These are phyloP conservation scores for Tyria jacobaeae DNA, from an alignment of 2,888 invertebrate genomes.

Conservation along the genomic window DNA sequence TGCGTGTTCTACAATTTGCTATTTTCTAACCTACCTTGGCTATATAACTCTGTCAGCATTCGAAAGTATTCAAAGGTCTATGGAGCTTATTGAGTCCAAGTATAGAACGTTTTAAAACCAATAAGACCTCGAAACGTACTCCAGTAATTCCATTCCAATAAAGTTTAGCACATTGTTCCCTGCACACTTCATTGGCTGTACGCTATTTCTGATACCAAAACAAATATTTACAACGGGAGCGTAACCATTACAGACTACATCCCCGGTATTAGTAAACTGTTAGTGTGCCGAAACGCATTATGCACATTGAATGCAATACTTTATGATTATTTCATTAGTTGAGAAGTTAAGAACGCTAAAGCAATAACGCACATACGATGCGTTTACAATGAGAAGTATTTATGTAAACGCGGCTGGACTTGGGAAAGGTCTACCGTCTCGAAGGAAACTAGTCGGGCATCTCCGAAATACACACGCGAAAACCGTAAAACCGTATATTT, in stretches of 20 bases:
- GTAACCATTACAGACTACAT: slow-evolving; percentile 8
- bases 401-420: no score
- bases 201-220: slow-evolving; percentile 15
- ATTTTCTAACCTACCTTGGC: no score
- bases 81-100: not conserved
- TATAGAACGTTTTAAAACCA: not conserved
- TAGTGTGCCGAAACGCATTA: slow-evolving; percentile 1
- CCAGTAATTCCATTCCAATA: not conserved
- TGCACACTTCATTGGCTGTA: slow-evolving; percentile 11
- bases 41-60: no score
- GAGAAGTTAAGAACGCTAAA: not conserved
- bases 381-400: no score
- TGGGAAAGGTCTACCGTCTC: no score
- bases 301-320: not conserved
- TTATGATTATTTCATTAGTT: not conserved
- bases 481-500: no score
- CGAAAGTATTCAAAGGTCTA: not conserved
- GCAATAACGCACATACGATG: no score
- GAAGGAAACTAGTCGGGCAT: no score
- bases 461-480: no score
- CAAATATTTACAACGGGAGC: slow-evolving; percentile 6
- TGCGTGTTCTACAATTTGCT: no score
- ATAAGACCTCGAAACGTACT: not conserved
- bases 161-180: not conserved
- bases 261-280: slow-evolving; percentile 9